Percentiles rank a stretch among this genome's conserved stretches.
phyloP scores from a whole-genome alignment of 2,113 vertebrate genomes.

The Colaptes auratus region DNA sequence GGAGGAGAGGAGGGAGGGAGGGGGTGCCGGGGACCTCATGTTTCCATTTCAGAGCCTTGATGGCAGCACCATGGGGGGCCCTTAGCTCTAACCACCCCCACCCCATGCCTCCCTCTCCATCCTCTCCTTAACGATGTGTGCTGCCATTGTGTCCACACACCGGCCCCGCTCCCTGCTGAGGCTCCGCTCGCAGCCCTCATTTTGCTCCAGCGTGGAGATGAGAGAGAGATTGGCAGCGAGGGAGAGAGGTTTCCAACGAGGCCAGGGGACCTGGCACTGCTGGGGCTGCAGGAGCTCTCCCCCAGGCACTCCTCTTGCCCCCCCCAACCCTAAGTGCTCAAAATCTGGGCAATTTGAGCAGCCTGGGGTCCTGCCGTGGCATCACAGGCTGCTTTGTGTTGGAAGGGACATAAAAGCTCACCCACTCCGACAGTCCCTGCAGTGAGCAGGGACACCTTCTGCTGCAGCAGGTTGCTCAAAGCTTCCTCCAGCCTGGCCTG shows the following conservation, averaged over 20 bases:
- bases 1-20: not conserved
- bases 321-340: too few species aligned
- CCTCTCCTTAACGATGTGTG: not conserved
- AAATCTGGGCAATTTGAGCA: not conserved
- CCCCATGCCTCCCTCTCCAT: not conserved
- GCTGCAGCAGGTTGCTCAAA: too few species aligned
- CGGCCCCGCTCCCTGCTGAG: not conserved
- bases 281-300: not conserved
- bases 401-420: too few species aligned
- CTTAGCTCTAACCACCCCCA: not conserved
- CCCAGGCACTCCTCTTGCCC: not conserved
- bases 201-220: not conserved
- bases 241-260: not conserved
- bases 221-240: not conserved
- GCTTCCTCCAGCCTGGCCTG: too few species aligned
- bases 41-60: slow-evolving; percentile 28
- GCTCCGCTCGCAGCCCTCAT: not conserved
- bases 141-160: not conserved
- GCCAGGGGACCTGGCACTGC: not conserved
- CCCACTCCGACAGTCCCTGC: too few species aligned
- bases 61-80: slow-evolving; percentile 8
- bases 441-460: too few species aligned
- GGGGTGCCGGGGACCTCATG: not conserved
- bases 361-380: not conserved
- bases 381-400: too few species aligned